Evolutionary conservation across 2,797 vertebrate genomes (phyloP), one percentile per base, ranked within the genome.

Genomic region (Buceros bicornis): DNA sequence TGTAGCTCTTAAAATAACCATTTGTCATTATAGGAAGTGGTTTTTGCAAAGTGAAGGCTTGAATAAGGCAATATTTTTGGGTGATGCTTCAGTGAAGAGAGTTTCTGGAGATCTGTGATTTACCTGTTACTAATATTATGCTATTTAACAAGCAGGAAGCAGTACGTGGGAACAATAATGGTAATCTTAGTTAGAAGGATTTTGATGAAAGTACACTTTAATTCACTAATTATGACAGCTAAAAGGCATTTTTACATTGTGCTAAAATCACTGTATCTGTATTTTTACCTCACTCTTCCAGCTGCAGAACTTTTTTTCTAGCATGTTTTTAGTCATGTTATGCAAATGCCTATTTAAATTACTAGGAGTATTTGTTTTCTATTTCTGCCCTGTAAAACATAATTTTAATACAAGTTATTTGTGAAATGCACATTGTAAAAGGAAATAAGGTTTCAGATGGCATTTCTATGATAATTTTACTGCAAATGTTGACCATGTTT

Each of bases 401-500:
- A 98, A 98, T 98, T 98, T 98, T 98, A 98, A 98, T 97, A 98
- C 98, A 98, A 97, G 97, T 98, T 98, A 98, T 98, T 98, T 98
- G 97, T 97, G 98, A 97, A 97, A 98, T 95, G 97, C 97, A 92
- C 97, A 96, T 92, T 97, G 96, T 97, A 97, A 98, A 97, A 97
- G 97, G 97, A 98, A 98, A 98, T 98, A 98, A 98, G 98, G 96
- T 97, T 98, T 97, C 96, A 97, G 97, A 98, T 98, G 97, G 97
- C 97, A 97, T 98, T 98, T 98, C 98, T 98, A 98, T 98, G 98
- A 98, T 98, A 98, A 98, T 98, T 98, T 98, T 97, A 97, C 97
- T 97, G 98, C 98, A 95, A 97, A 97, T 97, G 98, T 97, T 97
- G 98, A 97, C 98, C 98, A 97, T 98, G 98, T 97, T 97, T 98